phyloP scores from a whole-genome alignment of 2,113 vertebrate species.

The Taxidea taxus region DNA sequence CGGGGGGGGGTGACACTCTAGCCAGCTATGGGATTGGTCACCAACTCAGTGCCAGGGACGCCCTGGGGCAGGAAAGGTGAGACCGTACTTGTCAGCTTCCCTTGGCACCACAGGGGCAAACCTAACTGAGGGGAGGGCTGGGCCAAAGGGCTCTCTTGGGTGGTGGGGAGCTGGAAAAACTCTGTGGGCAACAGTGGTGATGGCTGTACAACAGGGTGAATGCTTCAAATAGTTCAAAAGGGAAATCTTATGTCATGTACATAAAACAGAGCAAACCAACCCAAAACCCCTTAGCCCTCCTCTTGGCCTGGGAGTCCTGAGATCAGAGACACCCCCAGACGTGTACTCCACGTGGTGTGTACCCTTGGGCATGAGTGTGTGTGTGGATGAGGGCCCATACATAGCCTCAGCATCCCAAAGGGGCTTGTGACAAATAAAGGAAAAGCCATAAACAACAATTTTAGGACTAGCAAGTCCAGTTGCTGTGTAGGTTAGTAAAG shows the following conservation, averaged over 20 bases:
- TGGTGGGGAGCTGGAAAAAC: not conserved
- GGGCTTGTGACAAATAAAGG: not conserved
- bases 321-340: not conserved
- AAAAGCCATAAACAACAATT: not conserved
- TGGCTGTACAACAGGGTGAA: not conserved
- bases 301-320: not conserved
- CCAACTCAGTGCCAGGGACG: not conserved
- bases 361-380: accelerated
- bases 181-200: not conserved
- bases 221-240: not conserved
- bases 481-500: not conserved
- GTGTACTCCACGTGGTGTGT: accelerated
- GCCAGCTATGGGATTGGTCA: not conserved
- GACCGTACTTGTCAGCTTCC: not conserved
- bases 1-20: not conserved
- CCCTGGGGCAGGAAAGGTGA: not conserved
- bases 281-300: not conserved
- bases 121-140: not conserved
- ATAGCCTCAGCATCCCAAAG: not conserved
- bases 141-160: not conserved
- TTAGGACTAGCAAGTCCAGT: not conserved
- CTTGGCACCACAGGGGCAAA: not conserved
- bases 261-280: not conserved
- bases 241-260: not conserved
- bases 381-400: not conserved